phyloP scores from a whole-genome alignment of 2,113 vertebrate genomes.

The Hepsetus odoe region DNA sequence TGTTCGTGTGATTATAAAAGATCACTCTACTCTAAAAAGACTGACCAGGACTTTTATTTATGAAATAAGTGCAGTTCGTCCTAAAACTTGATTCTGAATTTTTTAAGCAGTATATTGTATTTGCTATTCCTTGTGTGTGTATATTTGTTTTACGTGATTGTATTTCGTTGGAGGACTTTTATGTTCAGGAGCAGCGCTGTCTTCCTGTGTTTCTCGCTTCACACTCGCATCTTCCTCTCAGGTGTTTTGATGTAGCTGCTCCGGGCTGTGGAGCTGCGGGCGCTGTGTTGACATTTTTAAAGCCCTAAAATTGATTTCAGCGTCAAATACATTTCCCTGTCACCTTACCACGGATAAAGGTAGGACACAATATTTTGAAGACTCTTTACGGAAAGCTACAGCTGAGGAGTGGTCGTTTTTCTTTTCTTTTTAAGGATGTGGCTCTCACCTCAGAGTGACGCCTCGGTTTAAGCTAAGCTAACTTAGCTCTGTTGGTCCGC shows the following conservation, averaged over 20 bases:
- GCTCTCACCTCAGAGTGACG: not conserved
- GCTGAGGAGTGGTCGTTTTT: not conserved
- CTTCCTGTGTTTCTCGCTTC: not conserved
- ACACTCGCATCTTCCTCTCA: constrained; percentile 1
- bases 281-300: constrained; percentile 57
- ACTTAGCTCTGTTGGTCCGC: not conserved
- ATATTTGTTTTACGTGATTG: not conserved
- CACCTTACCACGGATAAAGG: constrained; percentile 50
- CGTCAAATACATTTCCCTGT: not conserved
- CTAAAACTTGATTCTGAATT: no score
- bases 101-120: no score
- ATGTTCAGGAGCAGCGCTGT: no score
- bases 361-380: constrained; percentile 40
- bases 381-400: no score
- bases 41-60: not conserved
- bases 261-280: constrained; percentile 59
- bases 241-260: constrained; percentile 38
- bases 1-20: no score
- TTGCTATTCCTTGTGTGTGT: no score
- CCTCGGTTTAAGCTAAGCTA: not conserved
- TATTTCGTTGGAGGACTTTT: no score
- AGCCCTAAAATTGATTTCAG: not conserved
- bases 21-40: no score
- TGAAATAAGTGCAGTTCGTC: no score
- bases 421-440: not conserved